Evolutionary conservation across 2,888 invertebrate genomes (phyloP), one percentile per base, ranked within the genome.

Genomic region (Agrochola circellaris): DNA sequence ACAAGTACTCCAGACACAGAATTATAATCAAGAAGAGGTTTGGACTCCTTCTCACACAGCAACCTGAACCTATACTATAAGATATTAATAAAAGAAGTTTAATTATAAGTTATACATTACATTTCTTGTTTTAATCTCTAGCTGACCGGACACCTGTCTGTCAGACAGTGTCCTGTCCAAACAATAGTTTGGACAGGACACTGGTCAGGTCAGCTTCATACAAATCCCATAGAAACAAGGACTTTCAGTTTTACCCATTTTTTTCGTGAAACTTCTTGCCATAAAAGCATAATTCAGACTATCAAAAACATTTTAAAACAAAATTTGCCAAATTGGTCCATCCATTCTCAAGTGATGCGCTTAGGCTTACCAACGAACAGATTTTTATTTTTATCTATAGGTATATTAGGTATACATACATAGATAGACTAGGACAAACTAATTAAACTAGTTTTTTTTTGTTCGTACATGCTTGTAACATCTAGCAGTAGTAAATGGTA

Each of bases 1-100:
- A 99, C 93, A 98, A 99, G 94, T 99, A 98, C 94, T 99, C 99
- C 2, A 97, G 98, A 84, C 98, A 99, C 89, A 97, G 99, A 89
- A 98, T 99, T 83, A 98, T 97, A 17, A 98, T 99, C 82, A 99
- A 99, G 96, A 98, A 98, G 93, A 97, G 99, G 90, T 99, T 99
- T 95, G 98, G 98, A 38, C 97, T 99, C 30, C 97, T 99, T 38
- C 97, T 98, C 15, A 99, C 99, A 20, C 99, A 99, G 92, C 97
- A 98, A 91, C 98, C 99, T 15, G 97, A 97, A 90, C 98, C 98
- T 61, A 96, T 97, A 67, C 56, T 85, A 71, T 85, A 82, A 81
- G 58, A 71, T 75, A 11, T 70, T 81, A 85, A 38, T 85, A 74
- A 79, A 74, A 54, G 81, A 74, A 76, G 51, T 75, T 66, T 77